Evolutionary conservation across 2,888 invertebrate genomes (phyloP).

Genomic region (Odontomyia ornata): DNA sequence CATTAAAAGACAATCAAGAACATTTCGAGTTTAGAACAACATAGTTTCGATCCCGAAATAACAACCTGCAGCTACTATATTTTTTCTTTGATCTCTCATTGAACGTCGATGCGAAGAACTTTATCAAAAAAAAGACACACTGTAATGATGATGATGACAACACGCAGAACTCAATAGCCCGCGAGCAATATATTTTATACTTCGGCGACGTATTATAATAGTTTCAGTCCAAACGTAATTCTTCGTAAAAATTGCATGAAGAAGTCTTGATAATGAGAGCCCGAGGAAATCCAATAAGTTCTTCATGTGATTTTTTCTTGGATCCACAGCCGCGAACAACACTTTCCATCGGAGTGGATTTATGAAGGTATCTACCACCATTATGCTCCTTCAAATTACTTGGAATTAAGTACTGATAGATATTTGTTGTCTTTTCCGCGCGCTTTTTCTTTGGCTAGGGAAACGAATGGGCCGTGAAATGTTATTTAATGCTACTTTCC

Average conservation of each 20-base stretch:
- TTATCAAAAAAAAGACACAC: constrained; percentile 43
- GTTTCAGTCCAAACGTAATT: neutral
- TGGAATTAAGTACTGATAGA: neutral
- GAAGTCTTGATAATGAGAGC: neutral
- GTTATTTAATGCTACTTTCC: constrained; percentile 22
- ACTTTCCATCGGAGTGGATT: neutral
- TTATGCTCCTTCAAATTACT: constrained; percentile 18
- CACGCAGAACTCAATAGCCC: constrained; percentile 10
- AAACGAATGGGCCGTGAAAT: constrained; percentile 41
- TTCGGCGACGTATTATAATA: neutral
- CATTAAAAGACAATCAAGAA: constrained; percentile 50
- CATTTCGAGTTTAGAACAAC: constrained; percentile 1
- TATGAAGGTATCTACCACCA: no score
- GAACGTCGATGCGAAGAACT: neutral
- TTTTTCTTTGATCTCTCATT: neutral
- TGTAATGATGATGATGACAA: constrained; percentile 38
- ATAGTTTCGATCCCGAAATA: neutral
- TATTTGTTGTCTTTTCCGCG: neutral
- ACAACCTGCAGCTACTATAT: neutral
- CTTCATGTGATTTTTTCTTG: neutral
- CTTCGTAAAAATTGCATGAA: constrained; percentile 9
- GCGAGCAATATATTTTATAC: neutral
- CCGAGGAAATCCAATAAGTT: constrained; percentile 20
- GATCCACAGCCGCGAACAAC: neutral
- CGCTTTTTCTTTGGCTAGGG: neutral